Conservation (phyloP, 1,140 invertebrate species). For the Drosophila mauritiana region DNA sequence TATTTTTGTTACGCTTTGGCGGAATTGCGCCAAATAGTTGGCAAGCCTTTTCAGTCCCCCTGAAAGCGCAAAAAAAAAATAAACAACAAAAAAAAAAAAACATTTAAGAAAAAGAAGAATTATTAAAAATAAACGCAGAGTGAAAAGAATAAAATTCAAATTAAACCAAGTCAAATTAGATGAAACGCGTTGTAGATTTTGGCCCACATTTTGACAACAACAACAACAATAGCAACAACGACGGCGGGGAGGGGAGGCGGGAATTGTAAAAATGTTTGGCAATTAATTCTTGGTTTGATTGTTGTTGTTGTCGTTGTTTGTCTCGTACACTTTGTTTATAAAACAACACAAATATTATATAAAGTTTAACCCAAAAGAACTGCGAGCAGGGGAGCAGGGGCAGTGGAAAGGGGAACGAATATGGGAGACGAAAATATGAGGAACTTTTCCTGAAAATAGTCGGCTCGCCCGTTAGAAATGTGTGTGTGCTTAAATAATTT, state of each 20-base stretch:
- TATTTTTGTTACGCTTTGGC: slow-evolving; percentile 70
- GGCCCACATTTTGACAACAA: slow-evolving; percentile 30
- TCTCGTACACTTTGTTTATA: slow-evolving; percentile 33
- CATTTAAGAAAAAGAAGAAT: slow-evolving; percentile 20
- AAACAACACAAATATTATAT: slow-evolving; percentile 44
- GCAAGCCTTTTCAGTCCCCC: slow-evolving; percentile 46
- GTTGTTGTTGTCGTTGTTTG: not conserved
- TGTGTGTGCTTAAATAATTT: slow-evolving; percentile 70
- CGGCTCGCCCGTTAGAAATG: slow-evolving; percentile 7
- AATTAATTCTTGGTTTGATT: slow-evolving; percentile 46
- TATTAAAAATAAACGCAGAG: slow-evolving; percentile 57
- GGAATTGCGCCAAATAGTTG: slow-evolving; percentile 78
- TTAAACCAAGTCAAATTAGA: slow-evolving; percentile 37
- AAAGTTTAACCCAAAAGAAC: slow-evolving; percentile 22
- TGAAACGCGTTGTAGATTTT: slow-evolving; percentile 14
- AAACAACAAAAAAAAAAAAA: slow-evolving; percentile 12
- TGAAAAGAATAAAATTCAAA: slow-evolving; percentile 31
- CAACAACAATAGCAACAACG: not conserved
- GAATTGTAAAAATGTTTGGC: slow-evolving; percentile 60
- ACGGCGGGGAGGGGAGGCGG: not conserved
- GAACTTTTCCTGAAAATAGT: slow-evolving; percentile 39
- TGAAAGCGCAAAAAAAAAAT: slow-evolving; percentile 1
- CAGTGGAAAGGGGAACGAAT: not conserved
- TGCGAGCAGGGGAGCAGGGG: no score
- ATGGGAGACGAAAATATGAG: slow-evolving; percentile 28